Percentiles rank a stretch among this genome's conserved stretches.
Conservation (phyloP, 2,113 vertebrate genomes). For the Plecturocebus donacophilus region DNA sequence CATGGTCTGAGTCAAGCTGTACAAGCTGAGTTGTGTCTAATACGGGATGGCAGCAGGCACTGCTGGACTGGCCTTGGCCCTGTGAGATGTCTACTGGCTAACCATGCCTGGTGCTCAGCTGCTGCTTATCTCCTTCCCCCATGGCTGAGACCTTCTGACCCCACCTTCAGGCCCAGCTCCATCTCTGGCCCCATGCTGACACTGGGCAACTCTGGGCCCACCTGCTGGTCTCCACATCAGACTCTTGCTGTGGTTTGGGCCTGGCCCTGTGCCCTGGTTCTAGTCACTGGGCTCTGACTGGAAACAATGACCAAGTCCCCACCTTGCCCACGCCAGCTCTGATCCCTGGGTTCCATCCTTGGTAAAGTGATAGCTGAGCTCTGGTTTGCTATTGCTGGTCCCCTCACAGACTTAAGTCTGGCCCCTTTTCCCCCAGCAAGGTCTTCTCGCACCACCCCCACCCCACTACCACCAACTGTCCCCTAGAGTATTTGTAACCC, state of each 20-base stretch:
- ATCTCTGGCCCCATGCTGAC: background rate
- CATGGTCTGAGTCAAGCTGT: background rate
- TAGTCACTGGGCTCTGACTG: background rate
- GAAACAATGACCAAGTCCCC: background rate
- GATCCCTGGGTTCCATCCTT: background rate
- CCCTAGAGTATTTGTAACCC: background rate
- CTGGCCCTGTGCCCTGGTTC: background rate
- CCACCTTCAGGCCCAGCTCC: background rate
- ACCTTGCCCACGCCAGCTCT: background rate
- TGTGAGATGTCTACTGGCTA: background rate
- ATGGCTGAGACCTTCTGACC: background rate
- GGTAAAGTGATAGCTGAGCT: background rate
- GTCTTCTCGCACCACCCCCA: background rate
- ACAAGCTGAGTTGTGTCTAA: background rate
- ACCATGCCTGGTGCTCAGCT: background rate
- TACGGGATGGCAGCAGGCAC: background rate
- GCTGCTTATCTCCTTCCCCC: background rate
- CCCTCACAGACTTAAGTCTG: background rate
- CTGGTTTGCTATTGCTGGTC: background rate
- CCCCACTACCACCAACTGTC: background rate
- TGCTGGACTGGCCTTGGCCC: background rate
- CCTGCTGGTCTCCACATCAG: background rate
- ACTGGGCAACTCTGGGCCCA: background rate
- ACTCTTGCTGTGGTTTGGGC: background rate
- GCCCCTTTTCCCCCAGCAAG: background rate